Base-by-base conservation (phyloP, 2,888 invertebrate species). In the Nasonia oneida region DNA sequence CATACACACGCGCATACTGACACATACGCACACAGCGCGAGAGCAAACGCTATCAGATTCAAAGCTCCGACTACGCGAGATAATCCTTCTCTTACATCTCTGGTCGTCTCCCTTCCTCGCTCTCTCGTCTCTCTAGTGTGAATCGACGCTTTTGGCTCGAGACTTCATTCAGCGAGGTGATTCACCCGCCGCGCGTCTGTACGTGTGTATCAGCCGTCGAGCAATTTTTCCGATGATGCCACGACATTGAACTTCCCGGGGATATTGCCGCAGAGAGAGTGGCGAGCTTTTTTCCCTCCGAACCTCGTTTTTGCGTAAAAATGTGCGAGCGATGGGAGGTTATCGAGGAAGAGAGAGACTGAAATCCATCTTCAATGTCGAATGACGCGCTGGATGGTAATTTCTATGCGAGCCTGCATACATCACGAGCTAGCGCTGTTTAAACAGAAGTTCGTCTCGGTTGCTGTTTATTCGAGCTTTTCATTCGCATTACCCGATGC, bases 81-180 rank as follows among this genome's bases (percentile, higher is more conserved):
- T 92, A 92, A 92, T 92, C 92, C 91, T 90, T 91, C 91, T 91
- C 91, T 90, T 91, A 92, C 91, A 91, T 90, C 89, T 79, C 15
- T 23, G 23, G 57, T 5, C 23, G 57, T n/a, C 77, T 3, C 39
- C 12, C 18, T 33, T 10, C 2, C 23, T 1, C 3, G 14, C n/a
- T 3, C 37, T n/a, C 37, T 15, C 75, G 50, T 50, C 29, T 18
- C 57, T 10, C n/a, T 5, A 8, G 61, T 77, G 70, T 75, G 73
- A 81, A 85, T 73, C 39, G 73, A 73, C 73, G 76, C 71, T 78
- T 70, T 71, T 76, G 39, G 71, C 71, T 39, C 71, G 50, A 53
- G 37, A 14, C 73, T 73, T 73, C 73, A 81, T 77, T 73, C 76
- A 77, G 37, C 73, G 47, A 84, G 76, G 67, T 75, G 80, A 80